phyloP scores from a whole-genome alignment of 2,113 vertebrate species.

The Isichthys henryi region DNA sequence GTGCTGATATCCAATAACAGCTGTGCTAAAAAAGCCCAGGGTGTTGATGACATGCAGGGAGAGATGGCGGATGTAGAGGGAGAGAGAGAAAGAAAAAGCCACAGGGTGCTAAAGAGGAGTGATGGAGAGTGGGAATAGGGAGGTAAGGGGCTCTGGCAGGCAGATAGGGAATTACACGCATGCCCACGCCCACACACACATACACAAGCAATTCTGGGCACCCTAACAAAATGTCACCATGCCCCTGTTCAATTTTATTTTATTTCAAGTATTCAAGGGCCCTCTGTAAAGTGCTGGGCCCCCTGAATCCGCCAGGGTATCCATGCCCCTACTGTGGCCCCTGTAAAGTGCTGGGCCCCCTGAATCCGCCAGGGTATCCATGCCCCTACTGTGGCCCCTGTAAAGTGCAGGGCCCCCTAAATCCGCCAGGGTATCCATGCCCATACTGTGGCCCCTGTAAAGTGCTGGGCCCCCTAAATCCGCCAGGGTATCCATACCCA shows the following conservation, averaged over 20 bases:
- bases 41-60: neutral
- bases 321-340: no score
- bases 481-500: neutral
- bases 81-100: neutral
- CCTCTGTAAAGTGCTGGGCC: neutral
- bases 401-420: neutral
- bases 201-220: neutral
- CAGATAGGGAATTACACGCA: neutral
- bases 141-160: neutral
- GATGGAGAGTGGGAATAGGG: neutral
- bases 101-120: neutral
- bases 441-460: neutral
- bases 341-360: neutral
- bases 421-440: neutral
- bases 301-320: no score
- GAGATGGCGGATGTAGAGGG: neutral
- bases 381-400: neutral
- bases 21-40: neutral
- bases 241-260: neutral
- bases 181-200: no score
- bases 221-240: neutral
- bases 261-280: neutral
- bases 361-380: neutral
- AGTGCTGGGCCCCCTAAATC: neutral
- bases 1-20: neutral